Evolutionary conservation across 37 sponge, comb jelly and placozoan genomes (phyloP), one percentile per base, ranked within the genome.

Genomic region (Tethya wilhelma): DNA sequence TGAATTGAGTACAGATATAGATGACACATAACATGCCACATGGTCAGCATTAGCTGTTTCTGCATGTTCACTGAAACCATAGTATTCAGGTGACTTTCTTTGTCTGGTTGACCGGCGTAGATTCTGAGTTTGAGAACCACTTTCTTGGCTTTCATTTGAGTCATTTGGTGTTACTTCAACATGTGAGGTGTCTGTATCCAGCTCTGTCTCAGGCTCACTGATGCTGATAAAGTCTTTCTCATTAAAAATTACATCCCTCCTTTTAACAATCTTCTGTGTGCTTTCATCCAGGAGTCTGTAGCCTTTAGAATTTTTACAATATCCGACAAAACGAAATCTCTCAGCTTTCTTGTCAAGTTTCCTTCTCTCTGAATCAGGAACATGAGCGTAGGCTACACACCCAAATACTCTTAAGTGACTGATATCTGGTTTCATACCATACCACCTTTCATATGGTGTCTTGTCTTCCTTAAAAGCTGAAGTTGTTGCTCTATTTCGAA

Each of bases 281-380:
- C 53, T 44, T 28, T 65, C 59, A 79, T 86, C 67, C 2, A 74
- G 29, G 41, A 87, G 55, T 14, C 81, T 53, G 58, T 87, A 87
- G 22, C 81, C 87, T 53, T 79, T 87, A 30, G 81, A 57, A 38
- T 74, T 57, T 5, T 69, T 79, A 32, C 69, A 31, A n/a, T 87
- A 87, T 0, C 87, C 81, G n/a, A 86, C 67, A 62, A 86, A 86
- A 22, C 71, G 32, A 1, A 87, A 14, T 26, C 58, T 79, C 62
- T 58, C 38, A 30, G 80, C 75, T 69, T 79, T 87, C 69, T 87
- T 74, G 58, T 87, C 87, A 0, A 79, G 60, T 37, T 79, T 87
- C 44, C 26, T 36, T 56, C 87, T 59, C 40, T 73, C 56, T 72
- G 44, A 4, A 64, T 86, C 59, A 23, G 86, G 74, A 5, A 86